phyloP scores from a whole-genome alignment of 2,888 invertebrate species.

The Ferrisia virgata region DNA sequence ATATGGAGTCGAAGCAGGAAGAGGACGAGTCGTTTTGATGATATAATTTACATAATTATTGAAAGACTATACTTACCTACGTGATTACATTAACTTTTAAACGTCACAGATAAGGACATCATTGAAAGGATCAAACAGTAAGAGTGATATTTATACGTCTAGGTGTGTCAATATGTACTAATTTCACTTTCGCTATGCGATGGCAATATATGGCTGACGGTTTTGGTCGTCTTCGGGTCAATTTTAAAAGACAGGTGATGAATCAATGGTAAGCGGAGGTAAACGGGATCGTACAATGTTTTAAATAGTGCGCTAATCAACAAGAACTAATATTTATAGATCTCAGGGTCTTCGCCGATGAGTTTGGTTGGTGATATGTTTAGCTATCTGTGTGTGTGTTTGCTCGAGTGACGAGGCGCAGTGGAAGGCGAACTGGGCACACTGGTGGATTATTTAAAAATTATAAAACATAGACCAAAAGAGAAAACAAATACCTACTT shows the following conservation, averaged over 20 bases:
- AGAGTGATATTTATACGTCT: background rate
- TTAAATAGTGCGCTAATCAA: background rate
- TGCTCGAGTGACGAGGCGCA: background rate
- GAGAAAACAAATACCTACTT: constrained; percentile 27
- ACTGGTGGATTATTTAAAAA: background rate
- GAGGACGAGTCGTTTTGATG: background rate
- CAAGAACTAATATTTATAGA: constrained; percentile 15
- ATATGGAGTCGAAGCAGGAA: background rate
- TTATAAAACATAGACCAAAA: too few relatives aligned
- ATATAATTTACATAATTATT: background rate
- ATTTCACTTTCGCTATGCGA: background rate
- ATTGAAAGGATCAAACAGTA: background rate
- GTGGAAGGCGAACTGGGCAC: background rate
- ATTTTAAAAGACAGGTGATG: too few relatives aligned
- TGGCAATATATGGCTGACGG: background rate
- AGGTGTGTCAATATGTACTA: constrained; percentile 11
- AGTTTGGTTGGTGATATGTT: background rate
- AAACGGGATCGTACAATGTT: background rate
- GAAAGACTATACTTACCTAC: background rate
- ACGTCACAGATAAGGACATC: background rate
- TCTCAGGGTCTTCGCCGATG: background rate
- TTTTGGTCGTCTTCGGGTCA: background rate
- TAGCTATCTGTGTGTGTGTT: background rate
- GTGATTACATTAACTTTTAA: too few relatives aligned
- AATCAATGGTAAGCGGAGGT: background rate